Base-by-base conservation (phyloP, 1,140 invertebrate species). In the Orussus abietinus region DNA sequence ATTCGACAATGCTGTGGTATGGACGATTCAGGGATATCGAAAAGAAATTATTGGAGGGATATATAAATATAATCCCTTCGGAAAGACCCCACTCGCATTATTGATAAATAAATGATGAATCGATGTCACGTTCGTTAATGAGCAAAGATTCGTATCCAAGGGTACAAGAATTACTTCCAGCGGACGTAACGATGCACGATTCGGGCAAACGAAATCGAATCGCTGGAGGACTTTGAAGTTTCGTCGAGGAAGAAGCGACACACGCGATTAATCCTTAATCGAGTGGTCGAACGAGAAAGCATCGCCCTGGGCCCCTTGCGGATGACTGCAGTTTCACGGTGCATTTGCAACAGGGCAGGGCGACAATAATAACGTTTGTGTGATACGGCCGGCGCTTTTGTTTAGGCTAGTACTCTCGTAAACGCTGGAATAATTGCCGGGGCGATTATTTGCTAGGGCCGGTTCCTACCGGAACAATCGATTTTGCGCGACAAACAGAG, bases 201-300 rank as follows among this genome's bases (percentile, higher is more conserved):
- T n/a, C n/a, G n/a, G n/a, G n/a, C n/a, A n/a, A n/a, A n/a, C n/a
- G n/a, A n/a, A n/a, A n/a, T n/a, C n/a, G n/a, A n/a, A n/a, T n/a
- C n/a, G n/a, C n/a, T n/a, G n/a, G n/a, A n/a, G n/a, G n/a, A n/a
- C n/a, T n/a, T n/a, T n/a, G n/a, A n/a, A n/a, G n/a, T n/a, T n/a
- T n/a, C n/a, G n/a, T n/a, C n/a, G n/a, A n/a, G 6, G 22, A n/a
- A 25, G 6, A n/a, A 25, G 6, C 22, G 6, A 25, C n/a, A 25
- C 22, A 25, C 22, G 22, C n/a, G 22, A n/a, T 25, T 25, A 25
- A 25, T 25, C n/a, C 22, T 25, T 25, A 25, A 25, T 25, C n/a
- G n/a, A 25, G 22, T 25, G 22, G 6, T 7, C 22, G 6, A 25
- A 6, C 6, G 6, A n/a, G 6, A 25, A 25, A 25, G 6, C 6